Evolutionary conservation across 2,113 vertebrate species (phyloP).

Genomic region (Dryoscopus gambensis): DNA sequence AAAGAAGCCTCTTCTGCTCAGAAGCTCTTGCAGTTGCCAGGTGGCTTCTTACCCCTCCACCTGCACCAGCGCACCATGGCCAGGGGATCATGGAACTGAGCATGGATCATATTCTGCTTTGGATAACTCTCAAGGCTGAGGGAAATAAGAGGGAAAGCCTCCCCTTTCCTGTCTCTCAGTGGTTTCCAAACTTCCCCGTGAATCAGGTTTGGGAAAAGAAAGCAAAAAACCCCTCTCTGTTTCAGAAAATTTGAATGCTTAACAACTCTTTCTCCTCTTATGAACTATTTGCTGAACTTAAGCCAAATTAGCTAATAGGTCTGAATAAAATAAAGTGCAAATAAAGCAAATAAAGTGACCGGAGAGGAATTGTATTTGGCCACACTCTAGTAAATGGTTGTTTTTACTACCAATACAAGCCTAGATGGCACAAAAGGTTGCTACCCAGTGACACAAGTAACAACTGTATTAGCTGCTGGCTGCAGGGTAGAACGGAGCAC

Average conservation of each 20-base stretch:
- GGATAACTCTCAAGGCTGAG: not conserved
- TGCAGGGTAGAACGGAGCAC: not conserved
- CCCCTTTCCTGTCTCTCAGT: not conserved
- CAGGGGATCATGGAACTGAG: not conserved
- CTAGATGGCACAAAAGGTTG: not conserved
- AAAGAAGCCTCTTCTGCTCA: not conserved
- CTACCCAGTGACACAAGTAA: not conserved
- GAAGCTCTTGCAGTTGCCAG: not conserved
- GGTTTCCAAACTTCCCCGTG: not conserved
- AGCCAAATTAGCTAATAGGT: not conserved
- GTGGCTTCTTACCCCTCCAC: not conserved
- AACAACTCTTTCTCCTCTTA: not conserved
- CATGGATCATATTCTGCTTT: not conserved
- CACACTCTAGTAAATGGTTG: not conserved
- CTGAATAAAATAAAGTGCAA: too few species aligned
- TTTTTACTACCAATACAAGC: not conserved
- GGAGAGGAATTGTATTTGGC: not conserved
- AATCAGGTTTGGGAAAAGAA: not conserved
- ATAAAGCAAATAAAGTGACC: not conserved
- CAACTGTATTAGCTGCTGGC: not conserved
- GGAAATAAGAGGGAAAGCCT: not conserved
- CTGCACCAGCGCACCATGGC: rapidly evolving
- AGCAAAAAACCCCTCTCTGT: not conserved
- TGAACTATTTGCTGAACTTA: not conserved
- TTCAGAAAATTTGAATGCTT: not conserved